A percentile compares a stretch with the other conserved stretches of the same genome.
These are phyloP conservation scores for Tympanoctomys barrerae DNA, from an alignment of 2,797 vertebrate genomes.

Conservation along the genomic window DNA sequence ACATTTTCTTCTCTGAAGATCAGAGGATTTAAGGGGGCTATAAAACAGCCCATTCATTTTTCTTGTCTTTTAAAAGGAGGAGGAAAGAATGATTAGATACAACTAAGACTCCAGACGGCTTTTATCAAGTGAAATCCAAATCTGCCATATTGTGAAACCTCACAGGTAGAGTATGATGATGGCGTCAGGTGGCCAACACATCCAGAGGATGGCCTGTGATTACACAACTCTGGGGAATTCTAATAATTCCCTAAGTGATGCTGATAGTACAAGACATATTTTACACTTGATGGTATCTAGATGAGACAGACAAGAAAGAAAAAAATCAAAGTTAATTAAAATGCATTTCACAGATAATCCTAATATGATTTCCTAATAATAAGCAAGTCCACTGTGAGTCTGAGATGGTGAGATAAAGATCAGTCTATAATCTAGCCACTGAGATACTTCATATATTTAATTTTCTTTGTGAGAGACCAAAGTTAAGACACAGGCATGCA, in stretches of 20 bases:
- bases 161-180: constrained; percentile 71
- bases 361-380: constrained; percentile 77
- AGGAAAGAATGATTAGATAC: constrained; percentile 61
- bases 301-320: constrained; percentile 72
- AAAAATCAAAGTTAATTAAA: constrained; percentile 72
- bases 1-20: constrained; percentile 75
- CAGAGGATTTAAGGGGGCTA: constrained; percentile 64
- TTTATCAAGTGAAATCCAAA: constrained; percentile 65
- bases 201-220: constrained; percentile 79
- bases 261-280: constrained; percentile 76
- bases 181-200: constrained; percentile 76
- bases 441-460: background rate
- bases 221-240: constrained; percentile 82
- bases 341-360: constrained; percentile 75
- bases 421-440: background rate
- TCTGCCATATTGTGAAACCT: constrained; percentile 49
- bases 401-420: constrained; percentile 4
- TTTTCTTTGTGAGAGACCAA: background rate
- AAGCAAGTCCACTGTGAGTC: constrained; percentile 34
- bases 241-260: constrained; percentile 83
- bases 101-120: constrained; percentile 76
- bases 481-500: background rate
- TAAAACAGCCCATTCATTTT: constrained; percentile 75
- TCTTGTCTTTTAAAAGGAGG: constrained; percentile 70
- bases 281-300: constrained; percentile 84